A percentile compares a stretch with the other conserved stretches of the same genome.
phyloP scores from a whole-genome alignment of 2,113 vertebrate genomes.

The Dissostichus mawsoni region DNA sequence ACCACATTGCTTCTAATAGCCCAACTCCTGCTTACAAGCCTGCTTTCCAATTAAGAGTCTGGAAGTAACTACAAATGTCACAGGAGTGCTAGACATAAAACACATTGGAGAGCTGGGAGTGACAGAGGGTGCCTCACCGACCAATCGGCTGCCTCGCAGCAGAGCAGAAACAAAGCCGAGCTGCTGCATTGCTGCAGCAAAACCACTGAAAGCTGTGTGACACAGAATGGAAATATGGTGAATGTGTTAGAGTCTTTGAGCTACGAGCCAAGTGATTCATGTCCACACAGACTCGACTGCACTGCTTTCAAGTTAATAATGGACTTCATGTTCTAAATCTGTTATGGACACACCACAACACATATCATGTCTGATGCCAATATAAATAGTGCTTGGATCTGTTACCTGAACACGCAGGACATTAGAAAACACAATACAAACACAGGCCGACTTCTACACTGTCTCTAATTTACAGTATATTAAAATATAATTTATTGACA shows the following conservation, averaged over 20 bases:
- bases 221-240: neutral
- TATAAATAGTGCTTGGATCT: too few relatives aligned
- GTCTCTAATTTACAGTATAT: too few relatives aligned
- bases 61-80: slow-evolving; percentile 45
- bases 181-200: slow-evolving; percentile 20
- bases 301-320: neutral
- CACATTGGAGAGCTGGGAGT: neutral
- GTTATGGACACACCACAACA: neutral
- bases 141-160: neutral
- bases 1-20: slow-evolving; percentile 30
- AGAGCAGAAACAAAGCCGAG: slow-evolving; percentile 16
- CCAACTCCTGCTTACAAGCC: slow-evolving; percentile 25
- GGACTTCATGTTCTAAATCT: neutral
- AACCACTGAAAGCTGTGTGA: neutral
- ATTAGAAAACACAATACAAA: too few relatives aligned
- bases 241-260: neutral
- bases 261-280: neutral
- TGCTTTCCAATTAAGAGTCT: slow-evolving; percentile 32
- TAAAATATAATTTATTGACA: neutral
- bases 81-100: slow-evolving; percentile 29
- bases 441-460: too few relatives aligned
- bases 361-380: too few relatives aligned
- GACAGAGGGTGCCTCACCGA: neutral
- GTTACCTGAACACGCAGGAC: too few relatives aligned
- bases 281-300: neutral